Percentiles rank a stretch among this genome's conserved stretches.
phyloP scores from a whole-genome alignment of 2,888 invertebrate species.

The Galeruca laticollis region DNA sequence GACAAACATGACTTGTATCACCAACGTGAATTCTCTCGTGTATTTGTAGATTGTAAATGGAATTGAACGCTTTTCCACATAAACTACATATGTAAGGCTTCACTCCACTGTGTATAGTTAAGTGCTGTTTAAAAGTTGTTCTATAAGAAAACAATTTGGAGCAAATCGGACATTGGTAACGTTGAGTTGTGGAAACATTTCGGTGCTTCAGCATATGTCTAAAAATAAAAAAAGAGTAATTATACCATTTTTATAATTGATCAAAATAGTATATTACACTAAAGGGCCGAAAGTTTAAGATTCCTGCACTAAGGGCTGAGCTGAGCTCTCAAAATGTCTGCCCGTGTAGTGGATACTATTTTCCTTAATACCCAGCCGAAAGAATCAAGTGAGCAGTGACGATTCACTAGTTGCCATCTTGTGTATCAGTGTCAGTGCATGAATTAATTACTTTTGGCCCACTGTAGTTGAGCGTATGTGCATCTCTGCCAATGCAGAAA shows the following conservation, averaged over 20 bases:
- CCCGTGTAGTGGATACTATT: no score
- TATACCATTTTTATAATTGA: neutral
- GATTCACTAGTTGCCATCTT: no score
- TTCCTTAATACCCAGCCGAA: no score
- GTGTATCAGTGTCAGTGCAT: no score
- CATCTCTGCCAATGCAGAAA: no score
- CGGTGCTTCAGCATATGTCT: constrained; percentile 33
- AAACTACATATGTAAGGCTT: constrained; percentile 59
- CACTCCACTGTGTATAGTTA: constrained; percentile 57
- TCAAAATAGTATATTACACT: no score
- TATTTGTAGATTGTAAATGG: constrained; percentile 58
- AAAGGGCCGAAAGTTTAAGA: no score
- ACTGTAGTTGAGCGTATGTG: no score
- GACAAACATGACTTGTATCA: constrained; percentile 57
- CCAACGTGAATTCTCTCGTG: constrained; percentile 61
- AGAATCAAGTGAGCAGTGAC: no score
- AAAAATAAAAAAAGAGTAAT: constrained; percentile 9
- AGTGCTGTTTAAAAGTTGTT: constrained; percentile 55
- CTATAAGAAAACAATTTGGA: constrained; percentile 56
- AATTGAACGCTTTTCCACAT: constrained; percentile 60
- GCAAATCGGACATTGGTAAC: constrained; percentile 56
- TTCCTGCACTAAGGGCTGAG: no score
- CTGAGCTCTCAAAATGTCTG: no score
- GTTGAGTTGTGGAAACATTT: constrained; percentile 55
- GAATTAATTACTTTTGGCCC: no score